Base-by-base conservation (phyloP, 2,113 vertebrate species). In the Carettochelys insculpta region DNA sequence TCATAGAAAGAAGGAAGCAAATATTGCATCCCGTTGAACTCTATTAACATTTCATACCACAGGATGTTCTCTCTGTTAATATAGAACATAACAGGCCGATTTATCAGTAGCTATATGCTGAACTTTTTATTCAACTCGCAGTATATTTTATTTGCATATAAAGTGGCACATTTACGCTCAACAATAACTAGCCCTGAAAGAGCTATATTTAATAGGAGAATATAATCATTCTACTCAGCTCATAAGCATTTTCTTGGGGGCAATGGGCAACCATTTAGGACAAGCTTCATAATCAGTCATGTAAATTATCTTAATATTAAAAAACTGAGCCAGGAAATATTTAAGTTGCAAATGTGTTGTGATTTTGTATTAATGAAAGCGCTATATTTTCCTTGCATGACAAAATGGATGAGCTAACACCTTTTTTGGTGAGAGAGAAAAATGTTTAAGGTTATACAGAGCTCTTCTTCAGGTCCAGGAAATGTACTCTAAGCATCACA, bases 101-200 rank as follows among this genome's bases (percentile, higher is more conserved):
- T 96, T 97, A 90, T 96, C 90, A 95, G 97, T 96, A 96, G 96
- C 96, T 97, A 93, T 78, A 95, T 94, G 84, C 86, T 75, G 38
- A 96, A 97, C 92, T 97, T 97, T 96, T 97, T 92, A 95, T 97
- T 97, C 96, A 96, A 93, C 96, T 97, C 94, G 95, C 85, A 92
- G 86, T 85, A 54, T 75, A 92, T 95, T 98, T 96, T 97, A 97
- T 98, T 98, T 98, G 97, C 97, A 98, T 98, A 97, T 98, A 98
- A 98, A 98, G 97, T 97, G 95, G 95, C 83, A 93, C 95, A 97
- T 98, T 98, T 97, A 78, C 87, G 92, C 95, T 98, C 94, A 96
- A 97, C 94, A 97, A 95, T 98, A 97, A 98, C 96, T 95, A 96
- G 90, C 94, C 95, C 96, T 97, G 95, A 97, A 98, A 96, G 96